These are phyloP conservation scores for Hycleus cichorii DNA, from an alignment of 1,140 invertebrate species.

Conservation along the genomic window DNA sequence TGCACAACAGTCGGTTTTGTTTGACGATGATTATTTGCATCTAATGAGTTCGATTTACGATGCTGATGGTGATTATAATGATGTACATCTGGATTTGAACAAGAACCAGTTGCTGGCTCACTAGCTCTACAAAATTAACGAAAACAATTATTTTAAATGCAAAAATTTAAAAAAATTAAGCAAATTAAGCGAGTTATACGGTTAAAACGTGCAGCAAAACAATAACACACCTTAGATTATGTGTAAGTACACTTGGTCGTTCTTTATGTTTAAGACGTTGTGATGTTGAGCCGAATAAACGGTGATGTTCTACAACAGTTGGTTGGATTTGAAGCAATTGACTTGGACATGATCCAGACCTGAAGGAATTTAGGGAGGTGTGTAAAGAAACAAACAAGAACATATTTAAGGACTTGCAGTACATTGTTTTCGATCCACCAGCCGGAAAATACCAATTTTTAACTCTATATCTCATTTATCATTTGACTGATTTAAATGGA, in stretches of 20 bases:
- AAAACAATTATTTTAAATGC: neutral
- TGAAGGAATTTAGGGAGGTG: constrained; percentile 36
- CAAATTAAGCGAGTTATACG: neutral
- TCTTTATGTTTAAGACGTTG: constrained; percentile 40
- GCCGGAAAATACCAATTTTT: too few species aligned
- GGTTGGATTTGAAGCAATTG: constrained; percentile 65
- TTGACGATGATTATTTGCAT: constrained; percentile 53
- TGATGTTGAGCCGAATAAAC: constrained; percentile 35
- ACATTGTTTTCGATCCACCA: too few species aligned
- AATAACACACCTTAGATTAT: constrained; percentile 30
- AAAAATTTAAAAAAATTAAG: constrained; percentile 12
- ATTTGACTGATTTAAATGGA: too few species aligned
- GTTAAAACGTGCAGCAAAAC: constrained; percentile 12
- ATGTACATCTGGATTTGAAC: constrained; percentile 35
- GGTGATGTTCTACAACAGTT: constrained; percentile 29
- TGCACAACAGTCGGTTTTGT: constrained; percentile 42
- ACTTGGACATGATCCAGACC: constrained; percentile 86
- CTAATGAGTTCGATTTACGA: constrained; percentile 72
- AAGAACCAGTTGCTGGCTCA: constrained; percentile 29
- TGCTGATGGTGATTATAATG: constrained; percentile 44
- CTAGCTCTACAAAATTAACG: constrained; percentile 23
- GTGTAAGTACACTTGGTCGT: constrained; percentile 32
- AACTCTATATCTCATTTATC: too few species aligned
- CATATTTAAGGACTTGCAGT: too few species aligned
- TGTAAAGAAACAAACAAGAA: too few species aligned